Evolutionary conservation across 2,113 vertebrate genomes (phyloP).

Genomic region (Xenus cinereus): DNA sequence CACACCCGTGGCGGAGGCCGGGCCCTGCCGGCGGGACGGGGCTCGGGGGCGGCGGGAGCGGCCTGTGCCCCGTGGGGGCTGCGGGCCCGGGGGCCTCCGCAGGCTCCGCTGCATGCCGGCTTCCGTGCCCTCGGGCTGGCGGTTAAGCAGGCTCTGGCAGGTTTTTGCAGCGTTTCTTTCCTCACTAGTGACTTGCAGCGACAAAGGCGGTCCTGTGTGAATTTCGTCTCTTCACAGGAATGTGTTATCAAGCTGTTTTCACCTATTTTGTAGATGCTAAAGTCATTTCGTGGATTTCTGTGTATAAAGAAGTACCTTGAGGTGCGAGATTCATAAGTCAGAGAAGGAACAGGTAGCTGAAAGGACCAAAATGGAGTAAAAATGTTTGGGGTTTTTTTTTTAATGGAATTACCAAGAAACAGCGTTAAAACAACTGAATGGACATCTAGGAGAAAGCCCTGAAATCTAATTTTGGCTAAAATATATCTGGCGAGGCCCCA

Average conservation of each 20-base stretch:
- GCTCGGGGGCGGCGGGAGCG: background rate
- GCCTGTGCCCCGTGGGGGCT: too few species aligned
- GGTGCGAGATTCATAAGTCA: background rate
- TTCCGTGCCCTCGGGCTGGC: background rate
- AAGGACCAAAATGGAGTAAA: background rate
- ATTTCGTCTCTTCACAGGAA: rapidly evolving
- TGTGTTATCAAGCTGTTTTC: rapidly evolving
- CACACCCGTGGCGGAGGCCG: rapidly evolving
- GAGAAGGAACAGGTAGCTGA: background rate
- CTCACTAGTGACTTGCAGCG: rapidly evolving
- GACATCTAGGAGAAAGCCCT: background rate
- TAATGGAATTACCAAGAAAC: background rate
- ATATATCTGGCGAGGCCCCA: background rate
- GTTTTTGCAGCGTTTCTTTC: too few species aligned
- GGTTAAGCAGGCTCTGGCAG: background rate
- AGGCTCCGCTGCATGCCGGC: rapidly evolving
- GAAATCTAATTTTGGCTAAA: background rate
- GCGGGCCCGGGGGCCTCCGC: too few species aligned
- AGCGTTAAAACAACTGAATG: background rate
- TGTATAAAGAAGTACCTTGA: background rate
- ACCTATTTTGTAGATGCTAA: rapidly evolving
- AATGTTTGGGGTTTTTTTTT: background rate
- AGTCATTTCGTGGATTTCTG: rapidly evolving
- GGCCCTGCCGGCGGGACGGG: too few species aligned
- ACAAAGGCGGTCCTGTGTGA: rapidly evolving